phyloP scores from a whole-genome alignment of 2,113 vertebrate species.

The Dendropsophus ebraccatus region DNA sequence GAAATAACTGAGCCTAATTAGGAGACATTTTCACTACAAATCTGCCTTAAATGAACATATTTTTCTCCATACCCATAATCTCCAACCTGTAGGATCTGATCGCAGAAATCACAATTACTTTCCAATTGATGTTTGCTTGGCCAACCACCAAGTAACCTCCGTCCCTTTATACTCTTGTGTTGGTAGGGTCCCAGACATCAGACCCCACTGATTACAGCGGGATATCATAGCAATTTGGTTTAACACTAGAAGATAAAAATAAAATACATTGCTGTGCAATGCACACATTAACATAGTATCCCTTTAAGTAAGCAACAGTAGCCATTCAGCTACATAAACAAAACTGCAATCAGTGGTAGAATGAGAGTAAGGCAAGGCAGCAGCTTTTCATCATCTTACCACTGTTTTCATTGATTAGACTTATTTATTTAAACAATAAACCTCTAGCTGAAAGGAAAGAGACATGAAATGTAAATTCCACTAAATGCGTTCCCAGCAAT shows the following conservation, averaged over 20 bases:
- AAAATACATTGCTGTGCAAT: too few relatives aligned
- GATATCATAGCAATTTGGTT: too few relatives aligned
- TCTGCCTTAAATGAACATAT: background rate
- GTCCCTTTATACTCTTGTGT: too few relatives aligned
- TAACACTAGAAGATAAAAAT: too few relatives aligned
- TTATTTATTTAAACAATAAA: slow-evolving; percentile 17
- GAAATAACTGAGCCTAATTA: too few relatives aligned
- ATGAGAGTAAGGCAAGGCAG: background rate
- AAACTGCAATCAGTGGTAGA: background rate
- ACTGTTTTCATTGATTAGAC: slow-evolving; percentile 27
- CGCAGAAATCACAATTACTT: background rate
- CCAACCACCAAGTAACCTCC: too few relatives aligned
- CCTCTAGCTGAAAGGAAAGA: background rate
- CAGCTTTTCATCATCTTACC: background rate
- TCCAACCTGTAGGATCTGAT: background rate
- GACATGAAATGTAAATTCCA: background rate
- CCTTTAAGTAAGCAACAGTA: too few relatives aligned
- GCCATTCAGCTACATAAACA: background rate
- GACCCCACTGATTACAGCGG: too few relatives aligned
- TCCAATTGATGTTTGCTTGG: too few relatives aligned
- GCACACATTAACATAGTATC: too few relatives aligned
- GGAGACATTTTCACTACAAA: background rate
- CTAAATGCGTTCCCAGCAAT: background rate
- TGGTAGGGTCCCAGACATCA: too few relatives aligned
- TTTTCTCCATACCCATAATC: background rate